phyloP scores from a whole-genome alignment of 2,888 invertebrate genomes.

The Synergus itoensis region DNA sequence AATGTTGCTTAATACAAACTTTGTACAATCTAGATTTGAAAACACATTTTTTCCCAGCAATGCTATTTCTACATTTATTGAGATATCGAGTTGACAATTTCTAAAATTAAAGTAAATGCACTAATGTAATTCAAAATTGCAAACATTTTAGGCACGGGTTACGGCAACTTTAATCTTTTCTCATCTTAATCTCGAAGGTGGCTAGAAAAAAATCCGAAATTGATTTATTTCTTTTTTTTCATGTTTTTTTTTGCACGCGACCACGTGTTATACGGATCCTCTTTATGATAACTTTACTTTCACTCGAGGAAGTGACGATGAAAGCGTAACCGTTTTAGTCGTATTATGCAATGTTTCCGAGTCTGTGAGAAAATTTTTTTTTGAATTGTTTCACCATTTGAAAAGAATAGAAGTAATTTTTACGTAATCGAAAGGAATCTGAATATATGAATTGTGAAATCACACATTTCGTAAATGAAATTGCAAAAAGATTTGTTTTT shows the following conservation, averaged over 20 bases:
- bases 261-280: conserved; percentile 22
- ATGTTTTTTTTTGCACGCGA: neutral
- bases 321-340: conserved; percentile 35
- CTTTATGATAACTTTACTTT: conserved; percentile 21
- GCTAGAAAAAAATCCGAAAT: neutral
- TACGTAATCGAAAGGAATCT: neutral
- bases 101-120: no score
- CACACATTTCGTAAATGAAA: neutral
- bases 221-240: neutral
- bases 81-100: no score
- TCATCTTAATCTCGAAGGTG: neutral
- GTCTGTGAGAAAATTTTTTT: conserved; percentile 4
- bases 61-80: no score
- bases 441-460: neutral
- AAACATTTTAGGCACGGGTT: no score
- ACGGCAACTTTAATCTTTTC: neutral
- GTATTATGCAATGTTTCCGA: conserved; percentile 27
- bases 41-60: no score
- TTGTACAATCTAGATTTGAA: no score
- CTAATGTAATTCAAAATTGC: no score
- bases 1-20: neutral
- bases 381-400: neutral
- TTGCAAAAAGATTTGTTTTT: neutral
- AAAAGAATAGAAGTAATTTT: neutral
- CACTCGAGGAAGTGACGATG: conserved; percentile 31